phyloP scores from a whole-genome alignment of 2,113 vertebrate species.

The Microcebus lehilahytsara region DNA sequence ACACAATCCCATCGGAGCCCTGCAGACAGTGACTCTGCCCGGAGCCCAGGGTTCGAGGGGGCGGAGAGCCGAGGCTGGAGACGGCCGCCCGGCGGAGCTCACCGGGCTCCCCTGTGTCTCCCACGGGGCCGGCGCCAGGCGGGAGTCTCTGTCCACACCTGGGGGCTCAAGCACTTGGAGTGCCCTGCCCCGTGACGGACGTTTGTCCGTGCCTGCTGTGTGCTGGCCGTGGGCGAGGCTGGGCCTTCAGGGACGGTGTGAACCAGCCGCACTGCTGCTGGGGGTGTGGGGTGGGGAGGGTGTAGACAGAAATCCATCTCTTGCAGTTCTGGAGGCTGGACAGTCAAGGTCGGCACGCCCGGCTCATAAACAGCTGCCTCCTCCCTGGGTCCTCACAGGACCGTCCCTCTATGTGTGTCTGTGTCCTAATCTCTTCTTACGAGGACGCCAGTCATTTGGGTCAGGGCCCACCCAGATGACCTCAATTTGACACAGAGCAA shows the following conservation, averaged over 20 bases:
- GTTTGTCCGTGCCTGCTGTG: neutral
- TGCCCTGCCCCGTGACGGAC: rapidly evolving
- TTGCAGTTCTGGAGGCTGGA: neutral
- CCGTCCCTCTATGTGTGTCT: neutral
- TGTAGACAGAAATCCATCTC: neutral
- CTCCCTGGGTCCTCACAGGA: neutral
- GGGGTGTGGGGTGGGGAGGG: neutral
- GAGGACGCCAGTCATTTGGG: too few relatives aligned
- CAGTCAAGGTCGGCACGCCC: neutral
- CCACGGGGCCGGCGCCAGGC: too few relatives aligned
- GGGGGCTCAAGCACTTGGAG: neutral
- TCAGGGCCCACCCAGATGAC: neutral
- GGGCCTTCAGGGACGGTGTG: neutral
- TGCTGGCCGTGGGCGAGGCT: neutral
- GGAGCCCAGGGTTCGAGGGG: neutral
- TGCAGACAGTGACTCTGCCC: too few relatives aligned
- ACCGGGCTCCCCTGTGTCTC: rapidly evolving
- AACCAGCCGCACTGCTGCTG: neutral
- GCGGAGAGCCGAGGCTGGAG: neutral
- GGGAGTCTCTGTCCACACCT: neutral
- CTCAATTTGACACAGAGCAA: neutral
- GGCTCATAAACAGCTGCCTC: neutral
- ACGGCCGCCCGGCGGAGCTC: neutral
- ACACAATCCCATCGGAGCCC: neutral
- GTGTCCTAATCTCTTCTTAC: neutral